These are phyloP conservation scores for Patagioenas fasciata DNA, from an alignment of 2,113 vertebrate genomes.

Conservation along the genomic window DNA sequence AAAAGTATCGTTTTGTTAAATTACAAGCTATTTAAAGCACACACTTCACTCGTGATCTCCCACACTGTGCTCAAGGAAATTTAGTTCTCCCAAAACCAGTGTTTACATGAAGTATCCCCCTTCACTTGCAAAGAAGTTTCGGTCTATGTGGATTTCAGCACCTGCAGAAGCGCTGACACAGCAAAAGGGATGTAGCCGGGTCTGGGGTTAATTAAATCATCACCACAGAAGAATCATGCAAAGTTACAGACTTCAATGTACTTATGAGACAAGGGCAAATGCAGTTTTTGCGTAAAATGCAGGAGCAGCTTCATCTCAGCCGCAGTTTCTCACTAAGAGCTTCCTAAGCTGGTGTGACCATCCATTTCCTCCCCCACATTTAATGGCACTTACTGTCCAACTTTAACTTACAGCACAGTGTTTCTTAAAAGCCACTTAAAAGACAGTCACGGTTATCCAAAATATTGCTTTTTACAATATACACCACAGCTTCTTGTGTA, in stretches of 20 bases:
- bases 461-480: neutral
- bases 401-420: neutral
- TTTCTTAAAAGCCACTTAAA: neutral
- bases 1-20: neutral
- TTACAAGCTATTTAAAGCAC: neutral
- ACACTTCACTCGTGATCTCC: neutral
- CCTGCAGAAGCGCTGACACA: neutral
- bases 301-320: neutral
- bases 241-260: neutral
- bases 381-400: neutral
- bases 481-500: neutral
- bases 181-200: neutral
- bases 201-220: neutral
- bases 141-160: neutral
- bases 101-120: neutral
- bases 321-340: neutral
- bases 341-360: neutral
- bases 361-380: fast-evolving
- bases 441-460: neutral
- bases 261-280: neutral
- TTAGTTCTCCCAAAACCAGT: neutral
- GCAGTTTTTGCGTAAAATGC: neutral
- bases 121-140: neutral
- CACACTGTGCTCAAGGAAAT: neutral
- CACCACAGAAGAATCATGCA: neutral